Evolutionary conservation across 1,140 invertebrate species (phyloP).

Genomic region (Monomorium pharaonis): DNA sequence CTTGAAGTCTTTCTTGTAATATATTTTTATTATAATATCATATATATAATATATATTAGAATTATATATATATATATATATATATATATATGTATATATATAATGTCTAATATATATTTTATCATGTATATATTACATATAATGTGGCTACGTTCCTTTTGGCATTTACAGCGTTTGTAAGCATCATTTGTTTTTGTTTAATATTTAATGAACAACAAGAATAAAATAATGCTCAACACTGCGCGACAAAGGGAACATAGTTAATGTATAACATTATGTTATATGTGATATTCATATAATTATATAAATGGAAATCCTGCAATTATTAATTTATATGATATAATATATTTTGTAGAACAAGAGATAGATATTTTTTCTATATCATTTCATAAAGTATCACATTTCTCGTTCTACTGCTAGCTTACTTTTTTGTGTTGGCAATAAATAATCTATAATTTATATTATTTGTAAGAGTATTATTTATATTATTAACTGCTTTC

Average conservation of each 20-base stretch:
- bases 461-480: slow-evolving; percentile 11
- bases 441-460: background rate
- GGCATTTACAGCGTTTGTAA: no score
- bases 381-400: slow-evolving; percentile 12
- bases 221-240: no score
- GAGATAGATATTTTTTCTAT: slow-evolving; percentile 21
- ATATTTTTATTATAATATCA: background rate
- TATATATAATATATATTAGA: slow-evolving; percentile 3
- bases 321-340: background rate
- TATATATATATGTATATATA: background rate
- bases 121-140: background rate
- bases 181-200: no score
- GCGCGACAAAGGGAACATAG: no score
- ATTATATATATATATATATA: background rate
- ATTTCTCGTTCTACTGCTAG: slow-evolving; percentile 9
- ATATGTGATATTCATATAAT: background rate
- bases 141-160: no score
- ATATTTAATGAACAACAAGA: no score
- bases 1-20: background rate
- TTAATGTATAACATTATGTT: background rate
- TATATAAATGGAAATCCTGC: background rate
- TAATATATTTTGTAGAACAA: slow-evolving; percentile 28
- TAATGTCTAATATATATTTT: background rate
- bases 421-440: background rate
- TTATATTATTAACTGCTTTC: background rate